phyloP scores from a whole-genome alignment of 2,888 invertebrate genomes.

The Polyommatus icarus region DNA sequence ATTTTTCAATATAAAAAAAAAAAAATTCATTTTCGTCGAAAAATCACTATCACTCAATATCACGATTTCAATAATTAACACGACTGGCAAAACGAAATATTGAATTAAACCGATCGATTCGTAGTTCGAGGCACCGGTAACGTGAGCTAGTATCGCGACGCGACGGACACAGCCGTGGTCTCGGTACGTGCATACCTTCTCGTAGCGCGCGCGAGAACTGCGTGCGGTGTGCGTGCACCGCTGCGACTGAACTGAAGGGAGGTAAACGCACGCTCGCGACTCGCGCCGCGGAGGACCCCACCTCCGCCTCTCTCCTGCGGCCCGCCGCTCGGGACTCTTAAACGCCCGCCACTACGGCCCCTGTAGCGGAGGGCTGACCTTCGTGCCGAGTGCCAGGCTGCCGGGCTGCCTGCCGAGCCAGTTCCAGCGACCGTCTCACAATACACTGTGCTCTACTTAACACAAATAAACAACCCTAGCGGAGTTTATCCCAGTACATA shows the following conservation, averaged over 20 bases:
- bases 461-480: constrained; percentile 43
- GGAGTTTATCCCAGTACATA: constrained; percentile 12
- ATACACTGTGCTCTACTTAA: constrained; percentile 55
- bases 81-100: constrained; percentile 32
- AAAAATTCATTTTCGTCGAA: neutral
- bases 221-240: constrained; percentile 81
- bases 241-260: constrained; percentile 74
- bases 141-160: constrained; percentile 57
- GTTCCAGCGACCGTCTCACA: constrained; percentile 52
- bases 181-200: constrained; percentile 70
- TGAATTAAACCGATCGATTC: constrained; percentile 44
- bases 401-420: constrained; percentile 46
- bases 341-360: constrained; percentile 70
- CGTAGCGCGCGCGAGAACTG: constrained; percentile 79
- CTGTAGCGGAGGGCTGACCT: constrained; percentile 75
- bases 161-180: constrained; percentile 44
- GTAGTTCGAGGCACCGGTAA: constrained; percentile 72
- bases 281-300: constrained; percentile 64
- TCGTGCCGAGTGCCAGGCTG: constrained; percentile 50
- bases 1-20: constrained; percentile 5
- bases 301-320: constrained; percentile 71
- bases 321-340: constrained; percentile 71
- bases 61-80: neutral
- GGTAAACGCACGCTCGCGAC: constrained; percentile 61
- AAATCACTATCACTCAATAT: constrained; percentile 18